Base-by-base conservation (phyloP, 2,888 invertebrate species). In the Temnothorax rugatulus region DNA sequence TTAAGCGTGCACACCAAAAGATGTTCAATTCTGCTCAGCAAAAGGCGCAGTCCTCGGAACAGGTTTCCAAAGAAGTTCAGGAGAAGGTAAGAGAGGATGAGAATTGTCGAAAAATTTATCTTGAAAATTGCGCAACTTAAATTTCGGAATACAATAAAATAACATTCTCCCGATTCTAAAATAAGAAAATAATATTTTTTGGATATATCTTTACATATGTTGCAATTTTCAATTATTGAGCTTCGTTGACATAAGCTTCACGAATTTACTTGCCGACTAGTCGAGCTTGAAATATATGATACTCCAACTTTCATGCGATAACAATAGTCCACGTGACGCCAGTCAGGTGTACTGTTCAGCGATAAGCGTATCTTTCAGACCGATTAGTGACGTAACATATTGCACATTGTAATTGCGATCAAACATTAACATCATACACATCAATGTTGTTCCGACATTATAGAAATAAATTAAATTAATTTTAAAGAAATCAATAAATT, bases 1-100 rank as follows among this genome's bases (percentile, higher is more conserved):
- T 98, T 94, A 98, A 97, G 94, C 97, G 97, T 92, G 98, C 98
- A 7, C 98, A 98, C 95, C 96, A 97, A 91, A 97, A 97, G 95
- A 98, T 98, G 98, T 98, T 98, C 94, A 94, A 93, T 82, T 92
- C 92, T 54, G 89, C 92, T 61, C 93, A 93, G 68, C 94, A 93
- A 81, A 93, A 93, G 76, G 89, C 88, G 21, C 93, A 94, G 66
- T 88, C 88, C 74, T 88, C 90, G 44, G 93, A 93, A 82, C 91
- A 92, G 57, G 71, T 86, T 59, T 34, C 82, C 34, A 68, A 68
- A 50, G 66, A 68, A 18, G 29, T 29, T 68, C 66, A 68, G 18
- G 93, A 94, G 73, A 93, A 94, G 93, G 94, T 94, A 90, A 91
- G 88, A 79, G 29, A 11, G 34, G 1, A 15, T 66, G 38, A 38